phyloP scores from a whole-genome alignment of 2,113 vertebrate genomes.

The Orientallactaga bullata region DNA sequence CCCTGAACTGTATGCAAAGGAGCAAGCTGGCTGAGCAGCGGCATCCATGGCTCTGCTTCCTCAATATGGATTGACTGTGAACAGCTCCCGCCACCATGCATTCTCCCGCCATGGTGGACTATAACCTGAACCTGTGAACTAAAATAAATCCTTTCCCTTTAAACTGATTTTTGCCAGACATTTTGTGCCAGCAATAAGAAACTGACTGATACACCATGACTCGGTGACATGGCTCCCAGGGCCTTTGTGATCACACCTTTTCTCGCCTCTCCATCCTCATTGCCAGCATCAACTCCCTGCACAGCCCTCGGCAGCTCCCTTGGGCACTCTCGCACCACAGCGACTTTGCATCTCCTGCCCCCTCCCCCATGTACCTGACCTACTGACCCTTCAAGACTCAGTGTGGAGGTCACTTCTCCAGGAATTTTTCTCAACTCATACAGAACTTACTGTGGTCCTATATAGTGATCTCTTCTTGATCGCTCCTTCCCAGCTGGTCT shows the following conservation, averaged over 20 bases:
- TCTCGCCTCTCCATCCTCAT: not conserved
- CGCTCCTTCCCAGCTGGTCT: not conserved
- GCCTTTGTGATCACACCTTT: not conserved
- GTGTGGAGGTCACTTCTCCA: not conserved
- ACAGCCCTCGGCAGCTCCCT: not conserved
- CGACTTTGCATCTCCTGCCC: not conserved
- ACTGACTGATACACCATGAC: not conserved
- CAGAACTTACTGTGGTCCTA: not conserved
- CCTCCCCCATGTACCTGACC: not conserved
- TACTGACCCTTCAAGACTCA: not conserved
- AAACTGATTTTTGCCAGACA: no score
- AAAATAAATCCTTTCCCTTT: no score
- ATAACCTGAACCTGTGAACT: no score
- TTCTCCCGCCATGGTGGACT: no score
- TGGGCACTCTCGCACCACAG: not conserved
- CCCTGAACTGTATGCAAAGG: no score
- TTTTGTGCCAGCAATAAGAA: no score
- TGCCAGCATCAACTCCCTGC: not conserved
- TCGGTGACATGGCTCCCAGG: accelerated
- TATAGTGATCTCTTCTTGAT: not conserved
- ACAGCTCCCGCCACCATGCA: no score
- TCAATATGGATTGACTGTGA: no score
- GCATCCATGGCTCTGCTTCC: no score
- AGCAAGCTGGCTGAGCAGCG: no score
- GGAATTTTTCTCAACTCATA: not conserved